Percentiles rank a stretch among this genome's conserved stretches.
These are phyloP conservation scores for Gnathonemus echidnorhynchus DNA, from an alignment of 2,113 vertebrate genomes.

Conservation along the genomic window DNA sequence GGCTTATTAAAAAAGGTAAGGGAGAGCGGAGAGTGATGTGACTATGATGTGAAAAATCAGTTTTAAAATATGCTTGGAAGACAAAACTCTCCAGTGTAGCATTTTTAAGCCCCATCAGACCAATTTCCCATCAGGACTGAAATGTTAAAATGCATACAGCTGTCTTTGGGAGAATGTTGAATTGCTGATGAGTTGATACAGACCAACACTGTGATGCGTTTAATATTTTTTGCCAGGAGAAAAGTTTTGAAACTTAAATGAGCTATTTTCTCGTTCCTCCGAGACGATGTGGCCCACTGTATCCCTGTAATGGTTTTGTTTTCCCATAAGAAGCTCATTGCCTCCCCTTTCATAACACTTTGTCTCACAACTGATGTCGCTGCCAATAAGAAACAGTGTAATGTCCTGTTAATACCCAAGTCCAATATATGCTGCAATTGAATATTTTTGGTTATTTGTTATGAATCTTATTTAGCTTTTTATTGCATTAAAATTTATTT, in stretches of 20 bases:
- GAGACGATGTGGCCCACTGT: not conserved
- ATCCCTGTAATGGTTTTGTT: not conserved
- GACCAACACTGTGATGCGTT: not conserved
- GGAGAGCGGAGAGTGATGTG: not conserved
- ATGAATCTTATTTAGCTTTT: not conserved
- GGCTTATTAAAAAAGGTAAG: not conserved
- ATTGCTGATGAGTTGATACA: not conserved
- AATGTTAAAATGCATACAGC: not conserved
- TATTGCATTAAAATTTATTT: not conserved
- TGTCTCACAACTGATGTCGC: not conserved
- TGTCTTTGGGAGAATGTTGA: not conserved
- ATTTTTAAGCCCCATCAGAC: not conserved
- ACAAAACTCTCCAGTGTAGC: not conserved
- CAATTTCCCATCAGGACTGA: not conserved
- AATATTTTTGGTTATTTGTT: not conserved
- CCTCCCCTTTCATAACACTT: not conserved
- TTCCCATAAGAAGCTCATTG: not conserved
- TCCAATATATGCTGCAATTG: not conserved
- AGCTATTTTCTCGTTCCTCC: not conserved
- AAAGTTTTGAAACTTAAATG: not conserved
- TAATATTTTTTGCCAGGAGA: not conserved
- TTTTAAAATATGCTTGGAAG: not conserved
- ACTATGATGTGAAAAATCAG: not conserved
- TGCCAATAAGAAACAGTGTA: not conserved
- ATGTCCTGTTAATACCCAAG: not conserved